Percentiles rank a stretch among this genome's conserved stretches.
Conservation (phyloP, 2,797 vertebrate species). For the Urocyon cinereoargenteus region DNA sequence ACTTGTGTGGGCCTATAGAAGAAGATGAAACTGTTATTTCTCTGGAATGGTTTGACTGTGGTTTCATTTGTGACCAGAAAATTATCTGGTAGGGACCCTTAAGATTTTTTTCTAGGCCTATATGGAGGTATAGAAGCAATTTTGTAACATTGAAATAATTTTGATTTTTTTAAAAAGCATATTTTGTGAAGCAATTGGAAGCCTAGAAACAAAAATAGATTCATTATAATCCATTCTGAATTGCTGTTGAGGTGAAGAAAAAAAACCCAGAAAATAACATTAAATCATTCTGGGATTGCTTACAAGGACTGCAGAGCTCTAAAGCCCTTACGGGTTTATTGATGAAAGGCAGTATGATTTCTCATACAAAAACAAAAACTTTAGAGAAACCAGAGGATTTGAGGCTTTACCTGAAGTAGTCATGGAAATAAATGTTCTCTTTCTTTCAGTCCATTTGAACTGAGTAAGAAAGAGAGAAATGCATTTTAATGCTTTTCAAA, state of each 20-base stretch:
- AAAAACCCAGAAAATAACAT: conserved; percentile 74
- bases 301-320: conserved; percentile 67
- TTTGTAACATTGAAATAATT: conserved; percentile 71
- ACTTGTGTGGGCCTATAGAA: neutral
- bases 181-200: conserved; percentile 72
- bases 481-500: conserved; percentile 73
- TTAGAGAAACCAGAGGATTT: conserved; percentile 75
- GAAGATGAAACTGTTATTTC: conserved; percentile 19
- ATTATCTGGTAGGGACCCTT: conserved; percentile 37
- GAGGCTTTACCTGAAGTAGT: conserved; percentile 76
- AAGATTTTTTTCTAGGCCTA: conserved; percentile 12
- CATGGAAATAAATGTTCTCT: conserved; percentile 71
- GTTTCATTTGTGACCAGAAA: conserved; percentile 47
- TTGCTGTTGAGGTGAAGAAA: conserved; percentile 73
- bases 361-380: conserved; percentile 66
- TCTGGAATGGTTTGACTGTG: conserved; percentile 10
- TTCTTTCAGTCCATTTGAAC: conserved; percentile 74
- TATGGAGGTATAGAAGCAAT: conserved; percentile 55
- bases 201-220: conserved; percentile 69
- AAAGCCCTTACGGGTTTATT: conserved; percentile 67
- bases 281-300: conserved; percentile 76
- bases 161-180: conserved; percentile 69
- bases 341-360: conserved; percentile 67
- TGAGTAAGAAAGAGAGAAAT: conserved; percentile 54
- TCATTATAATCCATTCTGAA: conserved; percentile 78